Conservation (phyloP, 2,113 vertebrate species). For the Dolichotis patagonum region DNA sequence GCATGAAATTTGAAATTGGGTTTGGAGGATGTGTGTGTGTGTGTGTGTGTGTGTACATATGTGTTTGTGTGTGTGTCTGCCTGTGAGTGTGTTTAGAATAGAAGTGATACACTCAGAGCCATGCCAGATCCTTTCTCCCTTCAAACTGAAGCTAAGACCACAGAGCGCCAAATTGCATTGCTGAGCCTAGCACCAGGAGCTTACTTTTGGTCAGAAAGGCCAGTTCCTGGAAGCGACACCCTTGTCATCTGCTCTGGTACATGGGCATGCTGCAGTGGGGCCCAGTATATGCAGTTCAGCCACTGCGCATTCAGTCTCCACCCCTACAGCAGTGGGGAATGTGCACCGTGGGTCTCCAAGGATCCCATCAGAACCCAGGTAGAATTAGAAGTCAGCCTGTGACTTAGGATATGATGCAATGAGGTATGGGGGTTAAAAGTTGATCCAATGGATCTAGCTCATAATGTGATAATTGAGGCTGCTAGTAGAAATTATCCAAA, state of each 20-base stretch:
- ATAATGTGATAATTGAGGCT: background rate
- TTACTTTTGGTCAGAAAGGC: background rate
- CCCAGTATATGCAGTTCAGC: background rate
- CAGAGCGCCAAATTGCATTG: background rate
- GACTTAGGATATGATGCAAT: background rate
- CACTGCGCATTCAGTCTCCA: background rate
- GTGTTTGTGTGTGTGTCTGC: too few relatives aligned
- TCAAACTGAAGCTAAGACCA: background rate
- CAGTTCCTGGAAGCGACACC: background rate
- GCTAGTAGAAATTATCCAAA: background rate
- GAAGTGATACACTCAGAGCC: background rate
- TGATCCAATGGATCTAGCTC: background rate
- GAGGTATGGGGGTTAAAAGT: background rate
- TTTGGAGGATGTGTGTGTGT: background rate
- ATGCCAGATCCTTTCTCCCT: background rate
- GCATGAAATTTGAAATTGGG: background rate
- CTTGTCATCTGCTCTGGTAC: background rate
- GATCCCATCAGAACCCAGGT: background rate
- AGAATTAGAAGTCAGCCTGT: background rate
- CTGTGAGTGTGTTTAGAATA: background rate
- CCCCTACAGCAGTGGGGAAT: background rate
- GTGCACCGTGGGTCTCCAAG: background rate
- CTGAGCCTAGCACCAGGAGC: accelerated
- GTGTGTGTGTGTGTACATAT: background rate
- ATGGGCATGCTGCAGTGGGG: background rate